A percentile compares a stretch with the other conserved stretches of the same genome.
phyloP scores from a whole-genome alignment of 2,797 vertebrate species.

The Serranus cabrilla region DNA sequence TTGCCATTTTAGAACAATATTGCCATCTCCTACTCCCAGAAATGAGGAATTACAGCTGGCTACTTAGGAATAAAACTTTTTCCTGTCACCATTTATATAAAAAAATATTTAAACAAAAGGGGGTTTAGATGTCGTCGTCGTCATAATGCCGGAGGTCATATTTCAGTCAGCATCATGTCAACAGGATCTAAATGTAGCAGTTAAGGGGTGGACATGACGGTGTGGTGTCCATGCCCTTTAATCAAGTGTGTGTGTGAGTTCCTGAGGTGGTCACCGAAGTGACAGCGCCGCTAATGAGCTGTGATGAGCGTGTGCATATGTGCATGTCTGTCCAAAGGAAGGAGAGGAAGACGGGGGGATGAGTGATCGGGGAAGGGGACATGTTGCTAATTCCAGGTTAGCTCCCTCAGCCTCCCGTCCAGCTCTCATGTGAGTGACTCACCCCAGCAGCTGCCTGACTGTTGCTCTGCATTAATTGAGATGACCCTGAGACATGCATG shows the following conservation, averaged over 20 bases:
- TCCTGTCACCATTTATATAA: neutral
- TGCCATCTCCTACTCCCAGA: neutral
- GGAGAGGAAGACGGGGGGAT: conserved; percentile 3
- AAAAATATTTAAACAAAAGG: neutral
- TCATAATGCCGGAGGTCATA: neutral
- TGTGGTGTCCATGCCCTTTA: conserved; percentile 42
- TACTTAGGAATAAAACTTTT: neutral
- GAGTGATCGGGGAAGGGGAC: conserved; percentile 33
- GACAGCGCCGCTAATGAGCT: conserved; percentile 72
- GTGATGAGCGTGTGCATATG: conserved; percentile 60
- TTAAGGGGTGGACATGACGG: conserved; percentile 11
- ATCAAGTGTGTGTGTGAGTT: conserved; percentile 54
- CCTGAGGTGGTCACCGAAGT: conserved; percentile 60
- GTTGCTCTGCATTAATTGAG: conserved; percentile 65
- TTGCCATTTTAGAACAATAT: neutral
- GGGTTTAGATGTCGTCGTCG: neutral
- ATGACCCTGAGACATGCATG: conserved; percentile 63
- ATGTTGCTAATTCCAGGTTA: conserved; percentile 60
- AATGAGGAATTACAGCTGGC: neutral
- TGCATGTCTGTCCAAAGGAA: conserved; percentile 29
- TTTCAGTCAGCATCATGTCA: neutral
- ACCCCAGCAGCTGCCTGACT: conserved; percentile 45
- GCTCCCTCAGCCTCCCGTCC: conserved; percentile 43
- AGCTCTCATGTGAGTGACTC: conserved; percentile 46
- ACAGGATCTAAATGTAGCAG: conserved; percentile 19